Evolutionary conservation across 1,140 invertebrate genomes (phyloP).

Genomic region (Pentalonia nigronervosa): DNA sequence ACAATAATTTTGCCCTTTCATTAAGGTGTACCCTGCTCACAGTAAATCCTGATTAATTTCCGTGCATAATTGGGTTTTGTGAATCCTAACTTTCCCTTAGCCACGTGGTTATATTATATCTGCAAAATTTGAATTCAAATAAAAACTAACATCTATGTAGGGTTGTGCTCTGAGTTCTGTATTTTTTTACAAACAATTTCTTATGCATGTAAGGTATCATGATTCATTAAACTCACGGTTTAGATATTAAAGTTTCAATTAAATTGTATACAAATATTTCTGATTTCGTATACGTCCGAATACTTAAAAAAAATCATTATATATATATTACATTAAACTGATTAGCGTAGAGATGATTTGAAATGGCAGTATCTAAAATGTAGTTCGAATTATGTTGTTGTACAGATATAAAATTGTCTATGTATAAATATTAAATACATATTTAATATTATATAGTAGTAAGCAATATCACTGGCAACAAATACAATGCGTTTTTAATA

Average conservation of each 20-base stretch:
- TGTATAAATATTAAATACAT: background rate
- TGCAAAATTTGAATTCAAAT: background rate
- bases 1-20: slow-evolving; percentile 7
- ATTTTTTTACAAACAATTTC: background rate
- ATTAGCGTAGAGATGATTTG: background rate
- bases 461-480: background rate
- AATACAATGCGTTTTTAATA: background rate
- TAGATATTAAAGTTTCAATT: background rate
- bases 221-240: background rate
- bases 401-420: background rate
- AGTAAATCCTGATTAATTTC: slow-evolving; percentile 38
- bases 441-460: background rate
- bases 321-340: background rate
- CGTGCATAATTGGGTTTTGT: slow-evolving; percentile 36
- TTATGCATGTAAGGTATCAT: background rate
- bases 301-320: background rate
- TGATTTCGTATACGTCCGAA: background rate
- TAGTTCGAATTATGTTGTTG: background rate
- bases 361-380: background rate
- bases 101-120: background rate
- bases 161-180: background rate
- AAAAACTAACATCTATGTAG: background rate
- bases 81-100: background rate
- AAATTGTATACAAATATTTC: no score
- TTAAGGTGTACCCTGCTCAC: background rate